Base-by-base conservation (phyloP, 23 tunicate genomes). In the Corella eumyota region DNA sequence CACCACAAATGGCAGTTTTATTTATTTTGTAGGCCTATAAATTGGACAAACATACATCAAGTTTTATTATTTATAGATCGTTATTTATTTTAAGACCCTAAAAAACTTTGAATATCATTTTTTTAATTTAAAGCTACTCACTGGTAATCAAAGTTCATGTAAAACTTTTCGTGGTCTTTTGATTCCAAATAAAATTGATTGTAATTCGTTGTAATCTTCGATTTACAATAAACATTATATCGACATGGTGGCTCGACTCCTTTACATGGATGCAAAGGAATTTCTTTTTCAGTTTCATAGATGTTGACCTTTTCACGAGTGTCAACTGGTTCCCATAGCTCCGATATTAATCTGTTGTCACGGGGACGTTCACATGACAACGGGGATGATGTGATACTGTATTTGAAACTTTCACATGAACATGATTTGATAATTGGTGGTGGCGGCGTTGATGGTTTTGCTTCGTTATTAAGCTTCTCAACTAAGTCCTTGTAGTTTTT, bases 121-220 rank as follows among this genome's bases (percentile, higher is more conserved):
- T n/a, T n/a, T n/a, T n/a, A n/a, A n/a, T n/a, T n/a, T n/a, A n/a
- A n/a, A n/a, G n/a, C n/a, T 21, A 66, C 63, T 61, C 4, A 69
- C 94, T 65, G 62, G 57, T 50, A 70, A 25, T 46, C 34, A 37
- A 75, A 84, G 46, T 64, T 69, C 72, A 84, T 55, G 63, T 75
- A 77, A 65, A 77, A 85, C 27, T 73, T 45, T 64, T 85, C 80
- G 49, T 69, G 52, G 38, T 85, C 82, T 34, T 70, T 78, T 32
- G 95, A 59, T 51, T 85, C 85, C 19, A 85, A 75, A 66, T 30
- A 85, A 61, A 85, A 85, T 34, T 85, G 68, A 59, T 77, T 76
- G 54, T 50, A 58, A 57, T 57, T 71, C 28, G 15, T 31, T 45
- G 36, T 32, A 9, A 36, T 55, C 49, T 64, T 31, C 13, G 44